Evolutionary conservation across 2,113 vertebrate species (phyloP).

Genomic region (Cardinalis cardinalis): DNA sequence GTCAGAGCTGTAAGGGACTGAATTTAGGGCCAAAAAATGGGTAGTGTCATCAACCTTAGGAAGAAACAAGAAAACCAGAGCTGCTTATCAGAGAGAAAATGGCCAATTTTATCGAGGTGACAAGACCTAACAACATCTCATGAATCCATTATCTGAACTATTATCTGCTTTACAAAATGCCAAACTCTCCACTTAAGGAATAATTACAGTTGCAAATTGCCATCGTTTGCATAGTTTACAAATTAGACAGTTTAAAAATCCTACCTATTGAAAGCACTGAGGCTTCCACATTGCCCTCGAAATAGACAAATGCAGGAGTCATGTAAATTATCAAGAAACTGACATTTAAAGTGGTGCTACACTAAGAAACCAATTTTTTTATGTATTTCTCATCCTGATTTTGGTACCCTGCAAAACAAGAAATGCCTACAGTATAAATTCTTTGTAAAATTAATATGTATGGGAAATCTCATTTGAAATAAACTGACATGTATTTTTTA

Average conservation of each 20-base stretch:
- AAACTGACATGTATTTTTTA: neutral
- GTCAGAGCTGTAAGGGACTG: neutral
- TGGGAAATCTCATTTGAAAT: neutral
- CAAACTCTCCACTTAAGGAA: neutral
- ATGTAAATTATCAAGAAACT: neutral
- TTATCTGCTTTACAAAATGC: conserved; percentile 1
- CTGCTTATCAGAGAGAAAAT: neutral
- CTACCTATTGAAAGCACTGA: neutral
- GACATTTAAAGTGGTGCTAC: neutral
- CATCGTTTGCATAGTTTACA: neutral
- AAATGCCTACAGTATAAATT: neutral
- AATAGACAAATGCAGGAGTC: neutral
- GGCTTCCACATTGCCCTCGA: neutral
- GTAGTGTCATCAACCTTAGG: neutral
- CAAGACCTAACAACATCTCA: neutral
- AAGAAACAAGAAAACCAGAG: neutral
- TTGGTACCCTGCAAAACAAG: neutral
- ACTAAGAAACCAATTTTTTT: neutral
- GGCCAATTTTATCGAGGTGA: neutral
- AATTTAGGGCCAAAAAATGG: neutral
- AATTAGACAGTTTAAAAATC: neutral
- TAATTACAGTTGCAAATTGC: neutral
- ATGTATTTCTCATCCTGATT: neutral
- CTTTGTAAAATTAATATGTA: neutral
- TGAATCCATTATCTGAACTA: neutral